Conservation (phyloP, 92 coral and sea anemone species). For the Metridium senile region DNA sequence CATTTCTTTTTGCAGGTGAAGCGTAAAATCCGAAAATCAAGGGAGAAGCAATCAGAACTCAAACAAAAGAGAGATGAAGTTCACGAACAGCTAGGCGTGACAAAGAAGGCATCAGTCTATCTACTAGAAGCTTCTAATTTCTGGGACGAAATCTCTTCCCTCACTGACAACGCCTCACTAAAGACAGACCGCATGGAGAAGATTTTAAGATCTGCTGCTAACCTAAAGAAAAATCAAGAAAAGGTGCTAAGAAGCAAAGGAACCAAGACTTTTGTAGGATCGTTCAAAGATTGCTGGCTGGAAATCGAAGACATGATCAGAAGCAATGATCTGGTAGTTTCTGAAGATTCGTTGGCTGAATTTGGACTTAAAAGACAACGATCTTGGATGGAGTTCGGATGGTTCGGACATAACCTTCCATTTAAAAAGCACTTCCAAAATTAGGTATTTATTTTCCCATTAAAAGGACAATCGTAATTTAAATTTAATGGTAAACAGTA, state of each 20-base stretch:
- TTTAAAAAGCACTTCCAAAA: no score
- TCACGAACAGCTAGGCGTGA: slow-evolving; percentile 32
- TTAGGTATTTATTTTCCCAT: no score
- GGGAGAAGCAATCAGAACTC: background rate
- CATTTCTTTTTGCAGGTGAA: background rate
- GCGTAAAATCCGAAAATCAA: background rate
- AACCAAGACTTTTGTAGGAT: slow-evolving; percentile 10
- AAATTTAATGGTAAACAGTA: no score
- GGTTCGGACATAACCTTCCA: no score
- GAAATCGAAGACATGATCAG: slow-evolving; percentile 39
- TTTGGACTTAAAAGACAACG: no score
- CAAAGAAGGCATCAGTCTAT: slow-evolving; percentile 18
- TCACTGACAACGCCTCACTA: slow-evolving; percentile 29
- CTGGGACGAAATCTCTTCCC: slow-evolving; percentile 34
- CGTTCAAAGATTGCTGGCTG: slow-evolving; percentile 52
- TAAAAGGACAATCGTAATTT: no score
- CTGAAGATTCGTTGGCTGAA: no score
- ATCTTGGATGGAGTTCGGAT: no score
- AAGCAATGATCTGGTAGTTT: no score
- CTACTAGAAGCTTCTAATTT: slow-evolving; percentile 31
- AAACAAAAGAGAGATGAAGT: slow-evolving; percentile 17
- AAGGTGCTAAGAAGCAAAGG: slow-evolving; percentile 34
- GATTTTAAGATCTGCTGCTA: slow-evolving; percentile 30
- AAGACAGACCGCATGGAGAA: no score
- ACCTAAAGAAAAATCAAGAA: slow-evolving; percentile 12